phyloP scores from a whole-genome alignment of 2,113 vertebrate species.

The Blennius ocellaris region DNA sequence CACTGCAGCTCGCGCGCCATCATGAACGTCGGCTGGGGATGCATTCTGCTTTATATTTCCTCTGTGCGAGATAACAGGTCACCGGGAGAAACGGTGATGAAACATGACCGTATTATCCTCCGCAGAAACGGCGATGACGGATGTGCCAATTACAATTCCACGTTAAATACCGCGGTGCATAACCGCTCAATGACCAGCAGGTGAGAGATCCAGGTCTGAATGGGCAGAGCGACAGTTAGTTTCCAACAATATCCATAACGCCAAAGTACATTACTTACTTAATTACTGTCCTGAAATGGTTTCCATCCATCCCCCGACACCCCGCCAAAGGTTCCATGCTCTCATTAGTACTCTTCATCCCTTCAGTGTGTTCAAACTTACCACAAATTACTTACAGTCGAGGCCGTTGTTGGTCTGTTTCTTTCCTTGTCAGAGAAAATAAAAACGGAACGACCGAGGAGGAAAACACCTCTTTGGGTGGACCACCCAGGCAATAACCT shows the following conservation, averaged over 20 bases:
- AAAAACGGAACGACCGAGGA: not conserved
- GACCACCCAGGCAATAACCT: too few species aligned
- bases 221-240: conserved; percentile 6
- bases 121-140: conserved; percentile 44
- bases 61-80: conserved; percentile 59
- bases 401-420: not conserved
- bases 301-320: conserved; percentile 25
- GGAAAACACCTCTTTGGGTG: not conserved
- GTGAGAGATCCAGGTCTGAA: conserved; percentile 14
- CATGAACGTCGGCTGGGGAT: conserved; percentile 54
- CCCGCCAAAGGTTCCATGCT: conserved; percentile 29
- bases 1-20: conserved; percentile 44
- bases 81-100: conserved; percentile 47
- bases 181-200: conserved; percentile 29
- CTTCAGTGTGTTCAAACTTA: not conserved
- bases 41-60: conserved; percentile 64
- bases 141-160: conserved; percentile 48
- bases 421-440: not conserved
- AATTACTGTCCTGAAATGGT: conserved; percentile 32
- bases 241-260: conserved; percentile 16
- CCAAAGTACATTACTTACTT: not conserved
- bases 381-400: conserved; percentile 15
- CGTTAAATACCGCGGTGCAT: conserved; percentile 32
- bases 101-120: conserved; percentile 49
- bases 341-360: conserved; percentile 22